These are phyloP conservation scores for Paelopatides confundens DNA, from an alignment of 53 echinoderm and acorn worm species.

Conservation along the genomic window DNA sequence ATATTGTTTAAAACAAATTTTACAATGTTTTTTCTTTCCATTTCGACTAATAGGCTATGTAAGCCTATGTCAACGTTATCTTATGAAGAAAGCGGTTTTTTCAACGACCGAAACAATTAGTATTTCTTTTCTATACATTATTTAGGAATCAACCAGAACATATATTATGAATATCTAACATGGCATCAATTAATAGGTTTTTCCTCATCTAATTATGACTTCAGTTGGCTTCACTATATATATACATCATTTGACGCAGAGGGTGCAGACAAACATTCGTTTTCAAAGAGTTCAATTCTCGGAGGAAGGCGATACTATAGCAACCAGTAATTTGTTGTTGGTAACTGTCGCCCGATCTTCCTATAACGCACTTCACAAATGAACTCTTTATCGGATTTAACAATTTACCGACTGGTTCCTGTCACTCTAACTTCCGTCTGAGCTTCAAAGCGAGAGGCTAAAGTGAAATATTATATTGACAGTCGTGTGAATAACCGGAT, in stretches of 20 bases:
- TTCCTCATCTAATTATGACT: slow-evolving; percentile 4
- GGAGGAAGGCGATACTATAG: slow-evolving; percentile 1
- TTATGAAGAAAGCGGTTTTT: too few relatives aligned
- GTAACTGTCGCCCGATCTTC: slow-evolving; percentile 19
- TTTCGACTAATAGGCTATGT: too few relatives aligned
- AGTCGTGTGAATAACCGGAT: not conserved
- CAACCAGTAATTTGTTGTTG: slow-evolving; percentile 5
- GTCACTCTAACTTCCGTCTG: not conserved
- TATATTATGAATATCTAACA: not conserved
- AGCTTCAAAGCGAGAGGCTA: not conserved
- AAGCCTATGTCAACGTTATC: too few relatives aligned
- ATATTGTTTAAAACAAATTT: too few relatives aligned
- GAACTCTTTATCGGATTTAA: slow-evolving; percentile 25
- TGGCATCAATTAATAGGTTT: not conserved
- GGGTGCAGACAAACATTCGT: not conserved
- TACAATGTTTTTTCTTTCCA: too few relatives aligned
- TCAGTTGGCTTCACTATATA: not conserved
- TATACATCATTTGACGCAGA: not conserved
- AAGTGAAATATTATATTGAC: not conserved
- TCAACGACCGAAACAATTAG: too few relatives aligned
- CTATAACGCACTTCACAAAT: slow-evolving; percentile 7
- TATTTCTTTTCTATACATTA: too few relatives aligned
- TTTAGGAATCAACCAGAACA: too few relatives aligned
- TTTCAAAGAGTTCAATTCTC: not conserved
- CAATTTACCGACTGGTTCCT: slow-evolving; percentile 27